Conservation (phyloP, 2,113 vertebrate species). For the Poeciliopsis retropinna region DNA sequence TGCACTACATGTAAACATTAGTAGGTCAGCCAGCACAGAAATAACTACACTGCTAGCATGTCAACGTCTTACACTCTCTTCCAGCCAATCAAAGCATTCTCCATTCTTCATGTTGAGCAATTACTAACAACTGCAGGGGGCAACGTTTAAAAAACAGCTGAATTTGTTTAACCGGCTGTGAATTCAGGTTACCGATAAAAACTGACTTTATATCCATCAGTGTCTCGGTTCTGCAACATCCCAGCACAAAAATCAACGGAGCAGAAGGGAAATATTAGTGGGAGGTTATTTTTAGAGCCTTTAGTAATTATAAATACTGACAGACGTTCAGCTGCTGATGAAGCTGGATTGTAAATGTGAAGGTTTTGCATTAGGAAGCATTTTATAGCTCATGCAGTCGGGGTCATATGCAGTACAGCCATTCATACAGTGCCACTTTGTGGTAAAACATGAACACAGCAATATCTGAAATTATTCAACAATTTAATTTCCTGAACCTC, state of each 20-base stretch:
- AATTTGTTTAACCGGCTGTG: slow-evolving; percentile 48
- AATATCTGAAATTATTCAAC: slow-evolving; percentile 6
- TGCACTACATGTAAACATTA: slow-evolving; percentile 75
- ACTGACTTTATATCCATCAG: slow-evolving; percentile 28
- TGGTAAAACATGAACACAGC: slow-evolving; percentile 59
- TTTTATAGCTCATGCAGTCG: not conserved
- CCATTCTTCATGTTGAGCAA: slow-evolving; percentile 34
- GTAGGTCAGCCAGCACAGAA: slow-evolving; percentile 78
- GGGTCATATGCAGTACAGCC: not conserved
- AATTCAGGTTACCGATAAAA: slow-evolving; percentile 41
- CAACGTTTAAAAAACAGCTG: slow-evolving; percentile 46
- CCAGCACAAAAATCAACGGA: not conserved
- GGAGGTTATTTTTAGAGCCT: not conserved
- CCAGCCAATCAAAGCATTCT: slow-evolving; percentile 36
- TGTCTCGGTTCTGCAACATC: not conserved
- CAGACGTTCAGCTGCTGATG: not conserved
- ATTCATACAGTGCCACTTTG: slow-evolving; percentile 58
- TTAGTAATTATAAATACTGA: not conserved
- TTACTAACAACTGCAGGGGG: slow-evolving; percentile 39
- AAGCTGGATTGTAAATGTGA: not conserved
- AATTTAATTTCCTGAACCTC: not conserved
- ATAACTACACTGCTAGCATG: slow-evolving; percentile 62
- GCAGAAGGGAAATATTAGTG: not conserved
- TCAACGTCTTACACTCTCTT: slow-evolving; percentile 43
- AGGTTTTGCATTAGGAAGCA: not conserved